Conservation (phyloP, 2,888 invertebrate genomes). For the Ennomos quercinarius region DNA sequence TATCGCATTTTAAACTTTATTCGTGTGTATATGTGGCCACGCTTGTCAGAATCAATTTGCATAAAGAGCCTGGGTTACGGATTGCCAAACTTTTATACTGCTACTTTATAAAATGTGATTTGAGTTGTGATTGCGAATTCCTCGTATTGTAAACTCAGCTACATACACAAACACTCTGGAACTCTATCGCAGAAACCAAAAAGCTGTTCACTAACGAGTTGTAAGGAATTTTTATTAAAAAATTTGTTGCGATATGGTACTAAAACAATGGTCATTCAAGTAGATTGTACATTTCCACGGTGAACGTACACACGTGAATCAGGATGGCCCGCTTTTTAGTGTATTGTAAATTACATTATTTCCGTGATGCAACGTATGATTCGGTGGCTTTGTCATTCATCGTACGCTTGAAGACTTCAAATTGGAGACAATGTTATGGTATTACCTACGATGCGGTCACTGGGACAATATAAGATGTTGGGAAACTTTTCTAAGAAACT, state of each 20-base stretch:
- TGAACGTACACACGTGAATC: constrained; percentile 53
- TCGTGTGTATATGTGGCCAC: constrained; percentile 36
- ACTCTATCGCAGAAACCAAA: constrained; percentile 10
- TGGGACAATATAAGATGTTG: constrained; percentile 28
- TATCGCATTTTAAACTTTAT: constrained; percentile 28
- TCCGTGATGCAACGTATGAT: constrained; percentile 44
- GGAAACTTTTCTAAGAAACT: constrained; percentile 32
- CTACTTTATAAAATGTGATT: constrained; percentile 50
- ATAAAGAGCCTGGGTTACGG: constrained; percentile 34
- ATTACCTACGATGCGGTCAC: constrained; percentile 25
- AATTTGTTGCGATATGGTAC: constrained; percentile 8
- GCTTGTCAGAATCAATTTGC: constrained; percentile 39
- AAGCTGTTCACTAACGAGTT: no score
- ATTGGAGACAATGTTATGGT: constrained; percentile 34
- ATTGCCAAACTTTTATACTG: constrained; percentile 46
- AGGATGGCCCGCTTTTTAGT: constrained; percentile 51
- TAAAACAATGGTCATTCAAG: constrained; percentile 23
- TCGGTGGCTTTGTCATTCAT: constrained; percentile 38
- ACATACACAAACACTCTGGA: constrained; percentile 8
- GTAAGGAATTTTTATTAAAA: neutral
- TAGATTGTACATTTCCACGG: constrained; percentile 26
- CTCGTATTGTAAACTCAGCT: constrained; percentile 46
- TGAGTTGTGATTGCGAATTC: constrained; percentile 54
- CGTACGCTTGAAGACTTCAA: constrained; percentile 35
- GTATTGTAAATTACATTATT: constrained; percentile 46